Percentiles rank a stretch among this genome's conserved stretches.
Evolutionary conservation across 2,888 invertebrate species (phyloP).

Genomic region (Campaea margaritaria): DNA sequence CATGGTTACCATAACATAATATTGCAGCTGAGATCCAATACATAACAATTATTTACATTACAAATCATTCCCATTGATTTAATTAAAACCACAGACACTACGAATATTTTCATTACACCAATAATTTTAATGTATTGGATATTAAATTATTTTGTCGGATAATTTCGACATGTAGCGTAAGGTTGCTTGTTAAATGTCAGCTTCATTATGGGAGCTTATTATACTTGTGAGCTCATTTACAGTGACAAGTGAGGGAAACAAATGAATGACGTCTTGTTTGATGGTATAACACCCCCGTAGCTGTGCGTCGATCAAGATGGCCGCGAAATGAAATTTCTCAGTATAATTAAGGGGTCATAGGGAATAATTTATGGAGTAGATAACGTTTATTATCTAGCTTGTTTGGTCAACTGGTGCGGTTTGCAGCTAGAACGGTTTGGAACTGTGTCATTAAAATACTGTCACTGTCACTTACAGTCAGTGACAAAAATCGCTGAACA

Average conservation of each 20-base stretch:
- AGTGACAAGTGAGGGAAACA: slow-evolving; percentile 12
- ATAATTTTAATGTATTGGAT: slow-evolving; percentile 8
- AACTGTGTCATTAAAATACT: too few relatives aligned
- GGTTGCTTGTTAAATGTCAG: slow-evolving; percentile 2
- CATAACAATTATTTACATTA: not conserved
- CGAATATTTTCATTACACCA: slow-evolving; percentile 5
- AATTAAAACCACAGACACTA: slow-evolving; percentile 8
- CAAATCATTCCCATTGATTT: not conserved
- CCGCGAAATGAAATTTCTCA: too few relatives aligned
- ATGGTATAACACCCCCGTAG: not conserved
- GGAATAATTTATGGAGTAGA: too few relatives aligned
- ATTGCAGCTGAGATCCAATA: too few relatives aligned
- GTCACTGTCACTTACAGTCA: too few relatives aligned
- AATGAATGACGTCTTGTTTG: slow-evolving; percentile 8
- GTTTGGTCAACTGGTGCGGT: too few relatives aligned
- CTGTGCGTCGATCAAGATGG: not conserved
- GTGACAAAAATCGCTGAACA: too few relatives aligned
- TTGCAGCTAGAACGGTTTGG: too few relatives aligned
- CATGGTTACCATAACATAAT: too few relatives aligned
- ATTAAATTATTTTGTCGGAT: slow-evolving; percentile 9
- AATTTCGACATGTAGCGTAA: not conserved
- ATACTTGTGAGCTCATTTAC: slow-evolving; percentile 9
- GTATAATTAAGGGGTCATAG: too few relatives aligned
- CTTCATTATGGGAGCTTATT: slow-evolving; percentile 11
- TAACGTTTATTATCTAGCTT: too few relatives aligned